A percentile compares a stretch with the other conserved stretches of the same genome.
Evolutionary conservation across 2,113 vertebrate species (phyloP).

Genomic region (Eira barbara): DNA sequence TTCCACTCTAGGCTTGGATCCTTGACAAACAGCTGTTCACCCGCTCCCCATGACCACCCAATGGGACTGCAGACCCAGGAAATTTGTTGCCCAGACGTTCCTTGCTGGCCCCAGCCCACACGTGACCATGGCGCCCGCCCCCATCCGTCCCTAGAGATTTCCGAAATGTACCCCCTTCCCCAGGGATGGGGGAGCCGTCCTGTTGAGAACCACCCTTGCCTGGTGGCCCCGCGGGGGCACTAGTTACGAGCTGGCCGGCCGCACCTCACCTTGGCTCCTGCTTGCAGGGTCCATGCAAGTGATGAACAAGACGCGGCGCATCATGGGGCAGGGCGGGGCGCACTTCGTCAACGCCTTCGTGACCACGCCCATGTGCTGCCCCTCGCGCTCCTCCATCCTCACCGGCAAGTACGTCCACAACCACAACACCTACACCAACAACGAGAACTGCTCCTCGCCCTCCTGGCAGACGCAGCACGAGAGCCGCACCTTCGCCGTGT

Average conservation of each 20-base stretch:
- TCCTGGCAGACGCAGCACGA: slow-evolving; percentile 98
- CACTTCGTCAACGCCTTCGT: slow-evolving; percentile 97
- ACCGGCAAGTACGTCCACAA: slow-evolving; percentile 98
- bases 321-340: slow-evolving; percentile 96
- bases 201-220: neutral
- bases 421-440: slow-evolving; percentile 99
- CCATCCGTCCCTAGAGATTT: neutral
- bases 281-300: slow-evolving; percentile 96
- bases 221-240: fast-evolving
- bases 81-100: neutral
- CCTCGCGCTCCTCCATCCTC: slow-evolving; percentile 96
- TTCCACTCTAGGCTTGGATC: neutral
- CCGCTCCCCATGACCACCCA: neutral
- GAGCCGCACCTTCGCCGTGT: slow-evolving; percentile 92
- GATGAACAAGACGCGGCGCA: slow-evolving; percentile 96
- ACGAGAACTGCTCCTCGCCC: slow-evolving; percentile 97
- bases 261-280: neutral
- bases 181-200: neutral
- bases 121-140: neutral
- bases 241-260: fast-evolving
- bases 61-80: neutral
- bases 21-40: neutral
- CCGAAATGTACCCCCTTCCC: neutral
- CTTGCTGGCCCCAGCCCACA: neutral
- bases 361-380: slow-evolving; percentile 98